A percentile compares a stretch with the other conserved stretches of the same genome.
Evolutionary conservation across 2,888 invertebrate genomes (phyloP).

Genomic region (Apodemia duryi): DNA sequence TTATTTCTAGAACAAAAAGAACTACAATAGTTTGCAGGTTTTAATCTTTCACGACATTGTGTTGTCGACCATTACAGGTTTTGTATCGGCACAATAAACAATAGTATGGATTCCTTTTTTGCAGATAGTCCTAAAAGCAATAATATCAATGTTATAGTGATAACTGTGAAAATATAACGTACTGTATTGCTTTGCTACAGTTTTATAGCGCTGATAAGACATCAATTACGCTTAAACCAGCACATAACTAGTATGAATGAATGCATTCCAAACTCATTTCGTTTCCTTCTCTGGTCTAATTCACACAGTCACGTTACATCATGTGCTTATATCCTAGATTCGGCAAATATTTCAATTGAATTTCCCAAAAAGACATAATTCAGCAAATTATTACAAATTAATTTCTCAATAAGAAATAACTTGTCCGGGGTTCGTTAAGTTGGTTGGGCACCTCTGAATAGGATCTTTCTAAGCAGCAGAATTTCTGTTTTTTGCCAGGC

Average conservation of each 20-base stretch:
- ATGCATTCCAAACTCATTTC: neutral
- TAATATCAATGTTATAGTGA: conserved; percentile 33
- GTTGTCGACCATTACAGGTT: neutral
- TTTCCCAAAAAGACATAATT: too few species aligned
- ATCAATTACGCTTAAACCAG: neutral
- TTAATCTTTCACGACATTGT: neutral
- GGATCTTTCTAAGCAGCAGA: too few species aligned
- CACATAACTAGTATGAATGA: neutral
- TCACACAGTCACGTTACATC: too few species aligned
- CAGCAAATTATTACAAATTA: too few species aligned
- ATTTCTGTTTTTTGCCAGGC: too few species aligned
- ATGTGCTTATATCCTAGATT: too few species aligned
- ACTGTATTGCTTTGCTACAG: neutral
- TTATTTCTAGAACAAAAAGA: neutral
- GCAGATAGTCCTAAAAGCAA: conserved; percentile 33
- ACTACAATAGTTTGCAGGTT: neutral
- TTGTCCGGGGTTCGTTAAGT: too few species aligned
- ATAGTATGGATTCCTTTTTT: conserved; percentile 21
- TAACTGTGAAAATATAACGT: conserved; percentile 25
- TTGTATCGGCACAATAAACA: conserved; percentile 32
- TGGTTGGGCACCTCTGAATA: too few species aligned
- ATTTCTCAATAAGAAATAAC: too few species aligned
- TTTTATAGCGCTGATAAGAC: neutral
- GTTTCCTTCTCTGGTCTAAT: too few species aligned
- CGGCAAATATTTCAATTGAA: too few species aligned